Evolutionary conservation across 2,113 vertebrate species (phyloP).

Genomic region (Tangachromis dhanisi): DNA sequence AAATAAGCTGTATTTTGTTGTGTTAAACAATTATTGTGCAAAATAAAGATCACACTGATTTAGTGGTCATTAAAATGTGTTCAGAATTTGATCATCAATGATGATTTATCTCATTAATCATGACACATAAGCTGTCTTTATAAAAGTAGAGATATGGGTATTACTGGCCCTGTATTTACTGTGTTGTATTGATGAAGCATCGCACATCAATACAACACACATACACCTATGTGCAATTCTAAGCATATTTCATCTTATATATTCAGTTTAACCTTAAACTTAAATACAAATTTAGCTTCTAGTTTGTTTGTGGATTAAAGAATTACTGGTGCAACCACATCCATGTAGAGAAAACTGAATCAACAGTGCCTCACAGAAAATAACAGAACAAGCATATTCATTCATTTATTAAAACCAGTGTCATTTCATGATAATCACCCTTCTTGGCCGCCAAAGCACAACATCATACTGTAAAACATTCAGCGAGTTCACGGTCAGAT

Average conservation of each 20-base stretch:
- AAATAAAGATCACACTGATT: background rate
- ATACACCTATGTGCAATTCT: background rate
- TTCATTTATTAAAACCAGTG: background rate
- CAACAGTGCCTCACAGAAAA: background rate
- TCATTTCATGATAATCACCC: background rate
- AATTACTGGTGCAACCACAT: background rate
- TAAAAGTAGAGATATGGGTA: background rate
- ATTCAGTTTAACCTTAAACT: background rate
- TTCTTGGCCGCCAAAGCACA: background rate
- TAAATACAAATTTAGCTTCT: background rate
- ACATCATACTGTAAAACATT: background rate
- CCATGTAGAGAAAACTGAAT: background rate
- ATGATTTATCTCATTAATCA: background rate
- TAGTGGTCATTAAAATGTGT: background rate
- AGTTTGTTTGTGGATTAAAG: background rate
- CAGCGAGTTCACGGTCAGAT: background rate
- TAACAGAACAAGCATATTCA: background rate
- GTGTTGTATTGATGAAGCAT: background rate
- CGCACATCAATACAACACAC: background rate
- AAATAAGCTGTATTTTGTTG: background rate
- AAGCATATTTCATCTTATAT: background rate
- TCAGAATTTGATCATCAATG: background rate
- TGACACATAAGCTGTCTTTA: background rate
- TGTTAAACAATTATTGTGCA: background rate
- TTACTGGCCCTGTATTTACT: background rate